Conservation (phyloP, 2,797 vertebrate species). For the Saxicola maurus region DNA sequence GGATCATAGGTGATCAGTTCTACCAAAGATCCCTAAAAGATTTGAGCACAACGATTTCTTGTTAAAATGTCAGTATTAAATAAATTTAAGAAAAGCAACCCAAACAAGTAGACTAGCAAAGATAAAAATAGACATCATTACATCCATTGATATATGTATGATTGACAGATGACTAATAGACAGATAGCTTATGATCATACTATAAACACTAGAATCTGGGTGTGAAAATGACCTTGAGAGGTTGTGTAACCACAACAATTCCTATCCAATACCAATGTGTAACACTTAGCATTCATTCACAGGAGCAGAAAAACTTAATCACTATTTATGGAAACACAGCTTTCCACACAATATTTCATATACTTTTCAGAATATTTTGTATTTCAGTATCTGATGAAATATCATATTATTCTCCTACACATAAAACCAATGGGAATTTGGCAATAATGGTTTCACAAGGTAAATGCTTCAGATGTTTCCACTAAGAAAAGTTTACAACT, state of each 20-base stretch:
- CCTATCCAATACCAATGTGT: fast-evolving
- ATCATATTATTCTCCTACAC: background rate
- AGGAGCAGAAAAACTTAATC: background rate
- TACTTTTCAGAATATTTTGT: background rate
- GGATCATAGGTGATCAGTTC: fast-evolving
- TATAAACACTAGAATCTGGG: background rate
- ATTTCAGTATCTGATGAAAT: background rate
- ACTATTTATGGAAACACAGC: background rate
- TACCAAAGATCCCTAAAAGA: background rate
- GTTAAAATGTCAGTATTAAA: background rate
- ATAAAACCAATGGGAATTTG: background rate
- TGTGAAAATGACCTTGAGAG: background rate
- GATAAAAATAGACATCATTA: background rate
- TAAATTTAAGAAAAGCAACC: background rate
- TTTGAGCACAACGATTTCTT: background rate
- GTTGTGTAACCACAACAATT: background rate
- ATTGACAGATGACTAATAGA: background rate
- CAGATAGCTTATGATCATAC: background rate
- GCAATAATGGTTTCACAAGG: background rate
- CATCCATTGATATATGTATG: background rate
- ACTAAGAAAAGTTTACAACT: background rate
- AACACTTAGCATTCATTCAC: background rate
- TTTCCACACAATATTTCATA: background rate
- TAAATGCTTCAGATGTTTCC: background rate
- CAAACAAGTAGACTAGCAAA: background rate